Evolutionary conservation across 2,888 invertebrate species (phyloP).

Genomic region (Hermodice carunculata): DNA sequence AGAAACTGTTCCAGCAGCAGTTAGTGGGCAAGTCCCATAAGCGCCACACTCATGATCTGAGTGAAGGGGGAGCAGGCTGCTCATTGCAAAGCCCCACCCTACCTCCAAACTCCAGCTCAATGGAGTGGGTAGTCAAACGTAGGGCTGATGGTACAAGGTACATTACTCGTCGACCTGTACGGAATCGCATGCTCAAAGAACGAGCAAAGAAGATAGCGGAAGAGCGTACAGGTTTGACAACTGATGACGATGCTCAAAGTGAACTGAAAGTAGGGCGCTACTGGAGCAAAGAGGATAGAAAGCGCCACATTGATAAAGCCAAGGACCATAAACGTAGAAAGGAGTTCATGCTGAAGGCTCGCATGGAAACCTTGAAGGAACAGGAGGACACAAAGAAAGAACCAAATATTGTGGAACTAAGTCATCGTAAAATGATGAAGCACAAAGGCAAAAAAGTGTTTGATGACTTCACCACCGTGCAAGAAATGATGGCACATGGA

Average conservation of each 20-base stretch:
- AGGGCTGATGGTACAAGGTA: constrained; percentile 83
- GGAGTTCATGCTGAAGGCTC: constrained; percentile 57
- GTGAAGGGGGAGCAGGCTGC: too few relatives aligned
- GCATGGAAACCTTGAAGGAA: constrained; percentile 68
- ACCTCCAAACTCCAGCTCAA: too few relatives aligned
- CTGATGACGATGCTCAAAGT: constrained; percentile 84
- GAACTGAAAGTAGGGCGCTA: constrained; percentile 82
- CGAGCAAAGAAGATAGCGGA: constrained; percentile 78
- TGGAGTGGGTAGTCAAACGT: constrained; percentile 82
- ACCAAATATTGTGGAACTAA: constrained; percentile 70
- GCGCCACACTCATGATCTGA: not conserved
- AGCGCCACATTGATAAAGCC: constrained; percentile 80
- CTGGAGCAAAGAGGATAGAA: constrained; percentile 83
- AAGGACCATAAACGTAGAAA: constrained; percentile 74
- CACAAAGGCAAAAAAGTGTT: constrained; percentile 72
- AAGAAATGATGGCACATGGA: constrained; percentile 75
- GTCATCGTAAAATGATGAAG: constrained; percentile 75
- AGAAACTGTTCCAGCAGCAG: constrained; percentile 72
- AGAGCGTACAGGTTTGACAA: constrained; percentile 78
- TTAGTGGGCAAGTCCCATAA: constrained; percentile 37
- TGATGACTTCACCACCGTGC: constrained; percentile 75
- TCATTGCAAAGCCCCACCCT: too few relatives aligned
- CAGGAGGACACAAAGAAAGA: constrained; percentile 54
- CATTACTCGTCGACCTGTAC: constrained; percentile 80
- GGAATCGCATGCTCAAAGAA: constrained; percentile 78